phyloP scores from a whole-genome alignment of 1,140 invertebrate species.

The Magallana gigas region DNA sequence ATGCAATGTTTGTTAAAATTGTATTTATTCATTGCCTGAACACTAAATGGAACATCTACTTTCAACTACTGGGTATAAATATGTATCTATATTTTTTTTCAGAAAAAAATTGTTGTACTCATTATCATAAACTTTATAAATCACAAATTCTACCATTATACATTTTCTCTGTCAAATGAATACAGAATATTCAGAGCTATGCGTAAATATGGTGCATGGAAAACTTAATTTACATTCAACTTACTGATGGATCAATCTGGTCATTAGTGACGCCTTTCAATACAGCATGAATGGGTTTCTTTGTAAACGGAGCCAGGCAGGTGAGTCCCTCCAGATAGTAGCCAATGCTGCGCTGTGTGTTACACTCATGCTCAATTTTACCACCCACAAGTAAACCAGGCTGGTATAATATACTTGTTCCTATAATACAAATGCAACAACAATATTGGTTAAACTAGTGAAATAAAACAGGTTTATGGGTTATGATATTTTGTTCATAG shows the following conservation, averaged over 20 bases:
- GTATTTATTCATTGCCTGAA: no score
- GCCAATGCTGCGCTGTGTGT: constrained; percentile 88
- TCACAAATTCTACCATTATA: no score
- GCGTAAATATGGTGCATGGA: no score
- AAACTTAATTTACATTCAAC: constrained; percentile 28
- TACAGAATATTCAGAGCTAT: no score
- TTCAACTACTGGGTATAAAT: no score
- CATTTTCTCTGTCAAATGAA: no score
- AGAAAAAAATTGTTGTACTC: no score
- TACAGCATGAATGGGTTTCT: constrained; percentile 89
- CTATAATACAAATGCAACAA: constrained; percentile 70
- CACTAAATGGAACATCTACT: no score
- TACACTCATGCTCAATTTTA: constrained; percentile 92
- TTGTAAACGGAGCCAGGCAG: constrained; percentile 96
- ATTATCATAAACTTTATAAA: no score
- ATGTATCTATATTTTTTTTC: no score
- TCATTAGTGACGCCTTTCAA: constrained; percentile 95
- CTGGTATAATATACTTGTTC: constrained; percentile 90
- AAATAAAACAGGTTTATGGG: neutral
- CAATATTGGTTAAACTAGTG: neutral
- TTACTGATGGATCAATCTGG: constrained; percentile 80
- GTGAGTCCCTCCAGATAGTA: constrained; percentile 96
- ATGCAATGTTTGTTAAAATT: no score
- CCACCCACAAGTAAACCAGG: constrained; percentile 95
- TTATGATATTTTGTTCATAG: no score